Conservation (phyloP, 1,140 invertebrate genomes). For the Vanessa atalanta region DNA sequence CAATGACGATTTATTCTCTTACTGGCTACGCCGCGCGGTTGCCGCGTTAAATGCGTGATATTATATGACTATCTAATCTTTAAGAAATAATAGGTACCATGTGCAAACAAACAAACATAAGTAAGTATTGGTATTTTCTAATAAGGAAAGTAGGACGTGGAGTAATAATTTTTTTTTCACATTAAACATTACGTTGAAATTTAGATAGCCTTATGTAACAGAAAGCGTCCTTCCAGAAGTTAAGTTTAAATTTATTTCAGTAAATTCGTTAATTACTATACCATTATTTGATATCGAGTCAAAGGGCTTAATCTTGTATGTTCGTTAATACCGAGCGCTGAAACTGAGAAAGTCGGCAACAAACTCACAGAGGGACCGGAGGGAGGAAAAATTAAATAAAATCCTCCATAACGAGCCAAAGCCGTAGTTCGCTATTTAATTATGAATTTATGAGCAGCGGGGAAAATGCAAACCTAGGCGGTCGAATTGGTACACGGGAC, state of each 20-base stretch:
- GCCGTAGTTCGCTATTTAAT: slow-evolving; percentile 71
- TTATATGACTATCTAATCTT: too few species aligned
- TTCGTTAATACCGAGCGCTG: slow-evolving; percentile 15
- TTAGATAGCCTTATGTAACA: too few species aligned
- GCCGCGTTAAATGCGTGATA: too few species aligned
- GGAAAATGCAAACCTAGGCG: slow-evolving; percentile 61
- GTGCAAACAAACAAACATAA: too few species aligned
- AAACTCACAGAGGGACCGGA: slow-evolving; percentile 29
- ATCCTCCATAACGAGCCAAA: slow-evolving; percentile 59
- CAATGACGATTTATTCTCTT: too few species aligned
- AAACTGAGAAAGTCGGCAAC: slow-evolving; percentile 23
- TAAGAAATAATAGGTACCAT: too few species aligned
- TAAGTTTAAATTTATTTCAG: background rate
- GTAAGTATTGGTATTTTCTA: too few species aligned
- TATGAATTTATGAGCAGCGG: slow-evolving; percentile 74
- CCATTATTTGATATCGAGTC: slow-evolving; percentile 4
- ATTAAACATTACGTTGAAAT: too few species aligned
- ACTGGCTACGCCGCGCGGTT: too few species aligned
- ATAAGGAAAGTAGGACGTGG: too few species aligned
- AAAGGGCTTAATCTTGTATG: slow-evolving; percentile 27
- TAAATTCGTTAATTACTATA: background rate
- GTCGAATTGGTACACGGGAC: slow-evolving; percentile 14
- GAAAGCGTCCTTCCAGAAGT: background rate
- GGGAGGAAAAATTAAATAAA: slow-evolving; percentile 67
- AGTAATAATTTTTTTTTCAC: too few species aligned